Percentiles rank a stretch among this genome's conserved stretches.
Evolutionary conservation across 2,113 vertebrate species (phyloP).

Genomic region (Panthera leo): DNA sequence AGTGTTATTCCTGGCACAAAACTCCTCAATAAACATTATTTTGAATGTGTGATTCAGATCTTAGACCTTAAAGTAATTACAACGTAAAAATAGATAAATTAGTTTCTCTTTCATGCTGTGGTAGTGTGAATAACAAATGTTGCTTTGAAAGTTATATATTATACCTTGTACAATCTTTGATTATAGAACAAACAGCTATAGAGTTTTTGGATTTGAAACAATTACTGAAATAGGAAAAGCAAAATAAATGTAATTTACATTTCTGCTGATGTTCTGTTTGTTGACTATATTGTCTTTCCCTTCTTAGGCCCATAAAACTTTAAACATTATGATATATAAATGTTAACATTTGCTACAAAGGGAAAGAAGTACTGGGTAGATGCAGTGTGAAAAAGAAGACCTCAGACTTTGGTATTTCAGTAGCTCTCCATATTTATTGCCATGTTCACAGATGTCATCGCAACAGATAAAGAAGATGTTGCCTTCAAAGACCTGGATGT

Average conservation of each 20-base stretch:
- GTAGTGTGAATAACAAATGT: background rate
- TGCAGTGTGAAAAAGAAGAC: slow-evolving; percentile 18
- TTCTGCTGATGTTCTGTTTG: background rate
- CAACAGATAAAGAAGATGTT: slow-evolving; percentile 96
- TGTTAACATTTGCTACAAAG: slow-evolving; percentile 38
- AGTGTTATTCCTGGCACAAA: background rate
- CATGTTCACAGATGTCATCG: slow-evolving; percentile 91
- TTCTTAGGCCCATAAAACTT: background rate
- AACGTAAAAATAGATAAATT: slow-evolving; percentile 36
- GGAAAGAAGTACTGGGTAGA: background rate
- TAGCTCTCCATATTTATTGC: slow-evolving; percentile 43
- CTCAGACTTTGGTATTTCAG: slow-evolving; percentile 10
- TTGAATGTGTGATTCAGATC: slow-evolving; percentile 13
- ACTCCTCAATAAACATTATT: slow-evolving; percentile 13
- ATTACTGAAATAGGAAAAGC: slow-evolving; percentile 37
- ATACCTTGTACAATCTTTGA: background rate
- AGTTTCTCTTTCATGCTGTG: slow-evolving; percentile 32
- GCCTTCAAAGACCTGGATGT: slow-evolving; percentile 96
- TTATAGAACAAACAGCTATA: background rate
- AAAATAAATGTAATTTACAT: slow-evolving; percentile 43
- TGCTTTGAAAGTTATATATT: background rate
- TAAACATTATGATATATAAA: background rate
- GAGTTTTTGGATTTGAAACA: slow-evolving; percentile 28
- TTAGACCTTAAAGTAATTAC: slow-evolving; percentile 46
- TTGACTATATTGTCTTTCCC: background rate